Base-by-base conservation (phyloP, 2,888 invertebrate genomes). In the Physocephala rufipes region DNA sequence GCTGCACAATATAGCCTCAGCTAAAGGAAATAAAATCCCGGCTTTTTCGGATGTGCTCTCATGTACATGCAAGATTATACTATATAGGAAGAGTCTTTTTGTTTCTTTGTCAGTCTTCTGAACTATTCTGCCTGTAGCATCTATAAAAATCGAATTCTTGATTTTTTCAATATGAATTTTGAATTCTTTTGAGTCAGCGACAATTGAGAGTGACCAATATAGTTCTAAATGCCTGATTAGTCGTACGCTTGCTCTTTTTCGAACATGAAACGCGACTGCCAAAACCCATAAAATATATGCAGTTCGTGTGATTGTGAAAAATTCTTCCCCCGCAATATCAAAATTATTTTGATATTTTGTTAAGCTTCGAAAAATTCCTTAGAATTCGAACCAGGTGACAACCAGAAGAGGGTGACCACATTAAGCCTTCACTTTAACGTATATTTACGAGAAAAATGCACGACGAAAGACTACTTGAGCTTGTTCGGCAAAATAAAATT, bases 1-100 rank as follows among this genome's bases (percentile, higher is more conserved):
- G 26, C 63, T 61, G 21, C 61, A 61, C n/a, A 61, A 30, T 16
- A 61, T n/a, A 12, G 61, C 61, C 43, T 61, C 61, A 7, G 43
- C 61, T 36, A 61, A 13, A n/a, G 53, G 53, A 53, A 53, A 53
- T 21, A 53, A n/a, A n/a, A 53, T 53, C 21, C 53, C 53, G 15
- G 53, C 12, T 53, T 53, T 26, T 21, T 53, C 36, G 4, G 4
- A 4, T 5, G 19, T 24, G 21, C 21, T 53, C 12, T 19, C 21
- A 21, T n/a, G 12, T 21, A 53, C 53, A 53, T 53, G 53, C 2
- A 53, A 12, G 19, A 53, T 21, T 9, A 53, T 15, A 12, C 53
- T 53, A 53, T 53, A 53, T 53, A 53, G 21, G 21, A 21, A 53
- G 5, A 53, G 21, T 53, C 53, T 53, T 21, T 53, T 21, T 53